A percentile compares a stretch with the other conserved stretches of the same genome.
Evolutionary conservation across 2,113 vertebrate species (phyloP).

Genomic region (Mastomys coucha): DNA sequence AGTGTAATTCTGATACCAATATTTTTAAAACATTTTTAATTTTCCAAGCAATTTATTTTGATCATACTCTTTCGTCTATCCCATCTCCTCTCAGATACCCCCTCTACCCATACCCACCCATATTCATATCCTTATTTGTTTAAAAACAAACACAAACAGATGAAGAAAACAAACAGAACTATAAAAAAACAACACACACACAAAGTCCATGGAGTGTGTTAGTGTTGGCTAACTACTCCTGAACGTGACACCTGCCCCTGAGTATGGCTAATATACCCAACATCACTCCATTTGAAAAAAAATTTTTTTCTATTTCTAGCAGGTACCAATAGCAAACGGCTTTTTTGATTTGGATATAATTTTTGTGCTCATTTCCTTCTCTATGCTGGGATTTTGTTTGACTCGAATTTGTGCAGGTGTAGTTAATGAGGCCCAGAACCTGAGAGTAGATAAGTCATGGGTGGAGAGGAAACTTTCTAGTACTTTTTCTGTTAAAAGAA

Average conservation of each 20-base stretch:
- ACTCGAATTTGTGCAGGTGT: background rate
- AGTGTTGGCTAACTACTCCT: background rate
- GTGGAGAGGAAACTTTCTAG: background rate
- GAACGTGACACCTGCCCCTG: background rate
- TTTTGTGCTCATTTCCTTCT: background rate
- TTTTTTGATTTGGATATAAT: background rate
- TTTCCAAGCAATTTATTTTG: background rate
- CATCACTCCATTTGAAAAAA: background rate
- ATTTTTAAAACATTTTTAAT: background rate
- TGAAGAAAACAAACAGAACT: background rate
- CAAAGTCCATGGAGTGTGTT: background rate
- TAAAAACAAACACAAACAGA: background rate
- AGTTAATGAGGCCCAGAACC: background rate
- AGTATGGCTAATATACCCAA: background rate
- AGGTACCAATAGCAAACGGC: background rate
- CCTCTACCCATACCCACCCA: background rate
- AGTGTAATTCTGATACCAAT: background rate
- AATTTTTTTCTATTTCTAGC: background rate
- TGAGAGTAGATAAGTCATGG: background rate
- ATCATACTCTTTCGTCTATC: background rate
- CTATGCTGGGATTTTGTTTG: background rate
- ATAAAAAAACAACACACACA: background rate
- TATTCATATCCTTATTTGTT: background rate
- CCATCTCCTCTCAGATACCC: background rate
- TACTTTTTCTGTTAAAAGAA: background rate